Conservation (phyloP, 2,113 vertebrate genomes). For the Hymenochirus boettgeri region DNA sequence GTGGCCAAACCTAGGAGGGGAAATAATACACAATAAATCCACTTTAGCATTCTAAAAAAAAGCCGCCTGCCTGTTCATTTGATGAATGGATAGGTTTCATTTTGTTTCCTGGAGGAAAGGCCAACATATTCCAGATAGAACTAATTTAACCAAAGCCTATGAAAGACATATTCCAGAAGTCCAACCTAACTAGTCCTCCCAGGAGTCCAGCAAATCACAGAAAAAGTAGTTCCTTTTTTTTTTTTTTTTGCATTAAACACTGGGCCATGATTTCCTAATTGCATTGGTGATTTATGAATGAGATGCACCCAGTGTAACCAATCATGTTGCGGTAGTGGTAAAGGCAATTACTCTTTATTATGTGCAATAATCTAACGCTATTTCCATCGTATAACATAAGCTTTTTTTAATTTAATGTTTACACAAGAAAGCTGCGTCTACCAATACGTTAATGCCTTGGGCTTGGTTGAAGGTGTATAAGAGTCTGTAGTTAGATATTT, state of each 20-base stretch:
- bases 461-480: conserved; percentile 20
- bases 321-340: conserved; percentile 34
- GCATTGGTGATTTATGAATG: conserved; percentile 53
- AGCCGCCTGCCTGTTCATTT: conserved; percentile 51
- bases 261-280: conserved; percentile 52
- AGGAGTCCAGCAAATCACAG: conserved; percentile 45
- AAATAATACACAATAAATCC: too few relatives aligned
- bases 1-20: too few relatives aligned
- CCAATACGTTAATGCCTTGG: conserved; percentile 23
- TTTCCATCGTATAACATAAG: conserved; percentile 27
- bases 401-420: conserved; percentile 23
- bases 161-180: conserved; percentile 65
- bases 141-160: conserved; percentile 58
- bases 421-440: conserved; percentile 28
- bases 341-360: conserved; percentile 38
- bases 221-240: conserved; percentile 28
- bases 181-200: conserved; percentile 58
- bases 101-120: conserved; percentile 63
- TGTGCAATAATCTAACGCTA: conserved; percentile 28
- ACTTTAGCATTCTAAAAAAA: neutral
- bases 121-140: conserved; percentile 63
- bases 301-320: conserved; percentile 44
- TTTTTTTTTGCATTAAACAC: conserved; percentile 49
- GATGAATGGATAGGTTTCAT: conserved; percentile 60
- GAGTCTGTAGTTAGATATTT: conserved; percentile 6